phyloP scores from a whole-genome alignment of 2,888 invertebrate genomes.

The Lasioglossum calceatum region DNA sequence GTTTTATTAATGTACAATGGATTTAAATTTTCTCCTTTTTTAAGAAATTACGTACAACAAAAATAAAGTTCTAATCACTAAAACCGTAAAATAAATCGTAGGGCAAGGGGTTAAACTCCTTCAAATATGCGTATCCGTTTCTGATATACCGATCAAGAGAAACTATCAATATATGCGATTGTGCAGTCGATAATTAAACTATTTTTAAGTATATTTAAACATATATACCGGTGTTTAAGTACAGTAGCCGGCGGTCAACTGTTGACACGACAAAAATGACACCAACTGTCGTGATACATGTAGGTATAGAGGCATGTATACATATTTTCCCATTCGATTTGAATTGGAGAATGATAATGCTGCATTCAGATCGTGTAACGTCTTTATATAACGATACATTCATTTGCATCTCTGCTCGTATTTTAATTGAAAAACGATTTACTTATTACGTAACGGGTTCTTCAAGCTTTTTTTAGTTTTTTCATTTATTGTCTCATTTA shows the following conservation, averaged over 20 bases:
- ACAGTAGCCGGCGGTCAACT: background rate
- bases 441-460: constrained; percentile 30
- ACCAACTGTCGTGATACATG: background rate
- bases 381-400: constrained; percentile 54
- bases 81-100: no score
- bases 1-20: no score
- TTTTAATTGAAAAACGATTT: constrained; percentile 18
- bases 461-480: background rate
- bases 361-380: constrained; percentile 1
- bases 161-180: background rate
- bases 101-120: background rate
- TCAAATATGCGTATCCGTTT: background rate
- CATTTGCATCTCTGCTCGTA: constrained; percentile 24
- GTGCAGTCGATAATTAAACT: background rate
- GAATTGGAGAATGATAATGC: constrained; percentile 3
- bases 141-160: background rate
- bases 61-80: no score
- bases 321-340: background rate
- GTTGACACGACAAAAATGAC: background rate
- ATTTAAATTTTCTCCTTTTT: no score
- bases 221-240: background rate
- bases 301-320: background rate
- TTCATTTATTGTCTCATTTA: background rate
- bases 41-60: no score
- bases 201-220: background rate